phyloP scores from a whole-genome alignment of 2,113 vertebrate species.

The Festucalex cinctus region DNA sequence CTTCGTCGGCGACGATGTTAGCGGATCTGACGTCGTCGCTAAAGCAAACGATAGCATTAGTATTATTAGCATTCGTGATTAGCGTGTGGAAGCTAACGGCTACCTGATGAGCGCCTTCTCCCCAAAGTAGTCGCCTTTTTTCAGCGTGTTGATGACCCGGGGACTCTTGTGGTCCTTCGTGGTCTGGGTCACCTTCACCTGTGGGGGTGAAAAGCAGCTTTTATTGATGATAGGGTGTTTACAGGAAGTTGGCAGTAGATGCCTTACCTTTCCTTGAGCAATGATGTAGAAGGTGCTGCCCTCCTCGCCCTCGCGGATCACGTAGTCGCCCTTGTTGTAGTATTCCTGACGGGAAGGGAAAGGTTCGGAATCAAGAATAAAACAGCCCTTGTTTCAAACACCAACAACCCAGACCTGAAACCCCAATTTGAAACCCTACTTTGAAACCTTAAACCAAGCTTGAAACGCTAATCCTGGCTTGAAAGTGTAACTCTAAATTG shows the following conservation, averaged over 20 bases:
- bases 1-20: constrained; percentile 84
- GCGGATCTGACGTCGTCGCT: constrained; percentile 92
- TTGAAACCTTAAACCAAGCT: not conserved
- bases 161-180: constrained; percentile 78
- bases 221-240: not conserved
- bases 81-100: not conserved
- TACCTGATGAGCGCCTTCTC: constrained; percentile 94
- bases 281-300: constrained; percentile 94
- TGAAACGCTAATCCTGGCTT: not conserved
- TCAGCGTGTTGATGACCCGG: constrained; percentile 85
- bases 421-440: not conserved
- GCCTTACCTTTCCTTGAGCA: constrained; percentile 84
- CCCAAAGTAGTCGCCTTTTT: constrained; percentile 89
- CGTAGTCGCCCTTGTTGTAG: constrained; percentile 87
- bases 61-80: not conserved
- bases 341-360: constrained; percentile 71
- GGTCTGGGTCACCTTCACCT: constrained; percentile 89
- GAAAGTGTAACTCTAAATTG: no score
- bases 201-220: not conserved
- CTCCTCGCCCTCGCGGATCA: constrained; percentile 89
- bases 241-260: not conserved
- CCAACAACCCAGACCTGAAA: not conserved
- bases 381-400: no score
- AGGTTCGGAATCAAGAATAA: not conserved
- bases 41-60: not conserved